Base-by-base conservation (phyloP, 2,888 invertebrate species). In the Eristalis pertinax region DNA sequence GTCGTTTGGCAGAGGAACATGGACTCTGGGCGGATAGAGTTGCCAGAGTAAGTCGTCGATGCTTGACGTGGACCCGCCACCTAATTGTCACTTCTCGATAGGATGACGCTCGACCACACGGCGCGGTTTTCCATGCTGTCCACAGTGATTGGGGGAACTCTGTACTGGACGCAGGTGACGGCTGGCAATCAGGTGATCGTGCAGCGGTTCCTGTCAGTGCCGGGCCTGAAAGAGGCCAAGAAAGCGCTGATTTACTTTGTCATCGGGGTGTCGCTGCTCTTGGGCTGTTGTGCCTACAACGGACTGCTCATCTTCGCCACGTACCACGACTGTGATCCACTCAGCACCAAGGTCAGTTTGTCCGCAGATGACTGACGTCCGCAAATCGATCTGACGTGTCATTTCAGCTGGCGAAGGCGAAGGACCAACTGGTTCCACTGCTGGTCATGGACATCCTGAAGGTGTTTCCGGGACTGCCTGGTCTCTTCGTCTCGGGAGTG, bases 401-500 rank as follows among this genome's bases (percentile, higher is more conserved):
- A 19, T 50, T 50, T 38, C 60, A 96, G 96, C 92, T 96, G 85
- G 96, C 96, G 0, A 94, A 94, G 91, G 96, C 96, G 63, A 96
- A 96, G 90, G 97, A 97, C 91, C 97, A 98, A 92, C 92, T 98
- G 15, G 93, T 98, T 2, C 97, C 98, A 0, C 93, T 97, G n/a
- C 94, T 97, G 56, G 97, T 98, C 43, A 97, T 98, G 97, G 96
- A 97, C 88, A 95, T 96, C 24, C 93, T 98, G 41, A 96, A 96
- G 0, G 94, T 95, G 65, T 94, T 95, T 82, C 97, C 97, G 0
- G 98, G 98, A 0, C 92, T 98, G 62, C 96, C 98, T 0, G 98
- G 98, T 41, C 94, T 98, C 0, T 98, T 98, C 91, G 96, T 98
- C 0, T 97, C 98, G 62, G 98, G 98, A 5, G 96, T 98, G 32